phyloP scores from a whole-genome alignment of 1,140 invertebrate species.

The Nixonia krombeini region DNA sequence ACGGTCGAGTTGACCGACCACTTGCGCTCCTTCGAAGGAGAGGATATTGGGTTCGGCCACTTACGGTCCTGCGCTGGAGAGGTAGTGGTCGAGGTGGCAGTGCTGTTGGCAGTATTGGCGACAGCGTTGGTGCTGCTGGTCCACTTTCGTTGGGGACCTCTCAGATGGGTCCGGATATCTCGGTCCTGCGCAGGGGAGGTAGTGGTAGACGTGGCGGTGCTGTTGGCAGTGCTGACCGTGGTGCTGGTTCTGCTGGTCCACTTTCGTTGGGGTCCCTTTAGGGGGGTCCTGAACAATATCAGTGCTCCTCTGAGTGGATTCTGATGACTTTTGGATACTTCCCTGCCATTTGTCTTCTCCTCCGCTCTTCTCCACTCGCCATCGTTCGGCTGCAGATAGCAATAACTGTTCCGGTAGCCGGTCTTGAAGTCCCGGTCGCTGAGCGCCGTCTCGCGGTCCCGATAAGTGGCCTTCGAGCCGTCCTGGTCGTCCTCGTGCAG shows the following conservation, averaged over 20 bases:
- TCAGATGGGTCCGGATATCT: conserved; percentile 60
- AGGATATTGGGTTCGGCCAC: conserved; percentile 52
- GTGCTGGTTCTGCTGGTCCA: conserved; percentile 43
- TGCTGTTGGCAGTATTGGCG: conserved; percentile 26
- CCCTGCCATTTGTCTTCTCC: conserved; percentile 26
- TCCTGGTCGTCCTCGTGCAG: conserved; percentile 54
- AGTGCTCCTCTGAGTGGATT: conserved; percentile 61
- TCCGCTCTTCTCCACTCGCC: too few relatives aligned
- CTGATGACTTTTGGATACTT: conserved; percentile 50
- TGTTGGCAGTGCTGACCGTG: conserved; percentile 19
- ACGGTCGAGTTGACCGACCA: conserved; percentile 54
- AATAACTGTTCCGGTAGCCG: conserved; percentile 46
- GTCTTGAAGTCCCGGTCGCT: conserved; percentile 55
- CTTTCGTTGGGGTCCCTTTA: conserved; percentile 59
- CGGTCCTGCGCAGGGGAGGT: conserved; percentile 58
- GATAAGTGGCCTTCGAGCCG: conserved; percentile 35
- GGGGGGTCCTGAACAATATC: conserved; percentile 61
- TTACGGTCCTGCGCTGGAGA: conserved; percentile 59
- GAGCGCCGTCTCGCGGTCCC: conserved; percentile 48
- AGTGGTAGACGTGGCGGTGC: conserved; percentile 27
- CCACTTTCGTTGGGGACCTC: conserved; percentile 59
- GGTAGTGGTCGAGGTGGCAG: conserved; percentile 37
- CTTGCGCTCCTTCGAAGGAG: conserved; percentile 59
- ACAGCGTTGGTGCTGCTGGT: conserved; percentile 31
- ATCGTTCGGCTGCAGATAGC: conserved; percentile 41